These are phyloP conservation scores for Pachyrhynchus sulphureomaculatus DNA, from an alignment of 1,140 invertebrate genomes.

Conservation along the genomic window DNA sequence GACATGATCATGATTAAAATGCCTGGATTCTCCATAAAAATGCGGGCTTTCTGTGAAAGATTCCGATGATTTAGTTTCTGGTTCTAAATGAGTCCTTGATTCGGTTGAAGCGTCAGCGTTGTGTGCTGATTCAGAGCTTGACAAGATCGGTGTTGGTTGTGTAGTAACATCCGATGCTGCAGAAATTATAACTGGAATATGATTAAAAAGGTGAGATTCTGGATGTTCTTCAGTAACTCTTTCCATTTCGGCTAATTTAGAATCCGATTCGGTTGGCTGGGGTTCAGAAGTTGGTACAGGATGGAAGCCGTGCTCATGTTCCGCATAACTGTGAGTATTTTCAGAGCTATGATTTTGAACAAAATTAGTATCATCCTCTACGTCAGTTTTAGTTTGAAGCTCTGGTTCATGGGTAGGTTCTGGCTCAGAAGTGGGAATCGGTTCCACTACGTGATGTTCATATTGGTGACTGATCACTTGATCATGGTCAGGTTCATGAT, in stretches of 20 bases:
- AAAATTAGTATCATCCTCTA: conserved; percentile 1
- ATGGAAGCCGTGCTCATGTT: too few relatives aligned
- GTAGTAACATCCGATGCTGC: too few relatives aligned
- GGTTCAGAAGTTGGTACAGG: conserved; percentile 45
- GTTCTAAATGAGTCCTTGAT: conserved; percentile 39
- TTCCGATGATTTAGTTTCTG: conserved; percentile 37
- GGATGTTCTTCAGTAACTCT: conserved; percentile 24
- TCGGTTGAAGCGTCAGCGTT: conserved; percentile 43
- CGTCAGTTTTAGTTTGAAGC: conserved; percentile 18
- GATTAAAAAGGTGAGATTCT: too few relatives aligned
- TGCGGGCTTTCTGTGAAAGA: conserved; percentile 28
- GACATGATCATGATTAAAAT: conserved; percentile 41
- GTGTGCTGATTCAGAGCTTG: too few relatives aligned
- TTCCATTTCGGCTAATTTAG: conserved; percentile 8
- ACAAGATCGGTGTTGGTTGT: too few relatives aligned
- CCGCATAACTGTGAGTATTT: too few relatives aligned
- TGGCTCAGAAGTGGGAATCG: conserved; percentile 43
- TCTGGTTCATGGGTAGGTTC: conserved; percentile 42
- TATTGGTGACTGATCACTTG: conserved; percentile 38
- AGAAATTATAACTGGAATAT: too few relatives aligned
- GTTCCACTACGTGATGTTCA: conserved; percentile 22
- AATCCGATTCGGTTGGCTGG: conserved; percentile 46
- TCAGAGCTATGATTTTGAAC: conserved; percentile 42
- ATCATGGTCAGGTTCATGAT: conserved; percentile 43
- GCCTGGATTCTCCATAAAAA: neutral